Percentiles rank a stretch among this genome's conserved stretches.
Conservation (phyloP, 2,797 vertebrate species). For the Cercopithecus neglectus region DNA sequence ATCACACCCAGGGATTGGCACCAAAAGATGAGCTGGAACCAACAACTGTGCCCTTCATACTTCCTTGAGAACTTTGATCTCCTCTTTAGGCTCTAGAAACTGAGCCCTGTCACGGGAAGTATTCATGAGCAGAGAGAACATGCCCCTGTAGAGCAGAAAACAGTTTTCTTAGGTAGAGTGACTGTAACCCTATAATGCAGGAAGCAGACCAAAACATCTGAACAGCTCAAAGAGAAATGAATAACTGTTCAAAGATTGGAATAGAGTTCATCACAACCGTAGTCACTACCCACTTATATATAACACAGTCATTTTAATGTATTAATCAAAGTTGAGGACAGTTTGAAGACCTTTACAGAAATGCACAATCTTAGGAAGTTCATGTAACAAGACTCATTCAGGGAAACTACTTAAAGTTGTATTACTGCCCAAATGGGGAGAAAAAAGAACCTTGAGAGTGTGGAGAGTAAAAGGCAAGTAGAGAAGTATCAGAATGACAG, state of each 20-base stretch:
- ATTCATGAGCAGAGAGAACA: neutral
- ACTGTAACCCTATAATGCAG: neutral
- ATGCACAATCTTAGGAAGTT: neutral
- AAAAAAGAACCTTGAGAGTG: neutral
- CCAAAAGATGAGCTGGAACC: neutral
- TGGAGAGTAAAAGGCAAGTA: neutral
- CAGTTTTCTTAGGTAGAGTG: neutral
- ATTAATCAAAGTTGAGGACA: neutral
- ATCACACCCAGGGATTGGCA: neutral
- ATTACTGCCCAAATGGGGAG: neutral
- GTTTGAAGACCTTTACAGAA: neutral
- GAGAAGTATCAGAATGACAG: neutral
- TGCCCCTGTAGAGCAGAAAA: neutral
- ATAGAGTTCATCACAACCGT: neutral
- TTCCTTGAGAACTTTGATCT: neutral
- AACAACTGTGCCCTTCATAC: neutral
- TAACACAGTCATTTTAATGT: neutral
- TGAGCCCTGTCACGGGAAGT: neutral
- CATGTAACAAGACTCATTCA: neutral
- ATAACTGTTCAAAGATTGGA: neutral
- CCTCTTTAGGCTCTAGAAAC: neutral
- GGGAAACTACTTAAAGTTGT: neutral
- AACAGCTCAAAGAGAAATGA: neutral
- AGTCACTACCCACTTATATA: neutral
- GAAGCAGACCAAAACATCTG: neutral